Evolutionary conservation across 2,113 vertebrate genomes (phyloP), one percentile per base, ranked within the genome.

Genomic region (Steatornis caripensis): DNA sequence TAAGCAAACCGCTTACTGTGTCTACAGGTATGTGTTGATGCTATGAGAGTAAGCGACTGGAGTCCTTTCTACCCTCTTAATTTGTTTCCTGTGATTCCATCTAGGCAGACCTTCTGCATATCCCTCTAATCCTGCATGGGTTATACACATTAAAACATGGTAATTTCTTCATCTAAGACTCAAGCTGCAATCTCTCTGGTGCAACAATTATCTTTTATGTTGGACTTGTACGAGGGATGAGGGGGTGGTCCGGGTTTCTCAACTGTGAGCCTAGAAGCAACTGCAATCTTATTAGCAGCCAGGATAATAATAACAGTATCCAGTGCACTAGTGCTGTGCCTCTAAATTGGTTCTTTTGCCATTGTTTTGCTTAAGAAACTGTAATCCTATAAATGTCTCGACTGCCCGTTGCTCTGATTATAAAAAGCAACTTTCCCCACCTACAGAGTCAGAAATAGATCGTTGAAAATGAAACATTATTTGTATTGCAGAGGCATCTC

Each of bases 331-430:
- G 72, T 30, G 48, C 74, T 39, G 58, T 85, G 81, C 11, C 11
- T 84, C 91, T 76, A 79, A 81, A 89, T 78, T 87, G 55, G 20
- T 79, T 89, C 74, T 82, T 91, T 91, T 80, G 41, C 70, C 36
- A 79, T 55, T 89, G 45, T 62, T 94, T 89, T 82, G 45, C 70
- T 91, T 85, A 87, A 94, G 70, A 89, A 95, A 87, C 37, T 16
- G 18, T 95, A 95, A 94, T 89, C 77, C 41, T 82, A 93, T 69
- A 85, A 91, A 89, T 80, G 41, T 69, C 80, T 82, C 2, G 9
- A 82, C 58, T 92, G 74, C 65, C 53, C 6, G 4, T 79, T 84
- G 80, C 80, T 93, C 65, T 92, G 69, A 89, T 79, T 91, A 92
- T 78, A 86, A 95, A 90, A 88, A 93, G 10, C 53, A 74, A 54